A percentile compares a stretch with the other conserved stretches of the same genome.
Conservation (phyloP, 2,888 invertebrate species). For the Oxystoma pomonae region DNA sequence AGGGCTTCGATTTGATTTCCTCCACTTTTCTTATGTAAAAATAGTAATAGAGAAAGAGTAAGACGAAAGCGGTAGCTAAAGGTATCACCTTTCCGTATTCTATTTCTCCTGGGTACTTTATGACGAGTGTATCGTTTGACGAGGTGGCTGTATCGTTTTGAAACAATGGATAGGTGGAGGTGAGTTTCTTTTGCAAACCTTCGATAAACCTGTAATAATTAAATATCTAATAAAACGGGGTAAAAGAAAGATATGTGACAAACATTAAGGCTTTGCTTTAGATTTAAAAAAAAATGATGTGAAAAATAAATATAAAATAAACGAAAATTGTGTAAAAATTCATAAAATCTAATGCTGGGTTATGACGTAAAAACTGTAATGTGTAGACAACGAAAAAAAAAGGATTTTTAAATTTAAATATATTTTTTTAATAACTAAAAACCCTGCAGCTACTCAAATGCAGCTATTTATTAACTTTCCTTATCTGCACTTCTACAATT, state of each 20-base stretch:
- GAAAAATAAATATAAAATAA: not conserved
- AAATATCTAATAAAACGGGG: conserved; percentile 17
- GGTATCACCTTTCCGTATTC: conserved; percentile 83
- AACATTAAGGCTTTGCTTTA: too few relatives aligned
- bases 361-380: too few relatives aligned
- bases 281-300: not conserved
- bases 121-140: conserved; percentile 55
- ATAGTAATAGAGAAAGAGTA: conserved; percentile 89
- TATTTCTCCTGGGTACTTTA: conserved; percentile 88
- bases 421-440: too few relatives aligned
- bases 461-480: too few relatives aligned
- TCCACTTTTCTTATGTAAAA: conserved; percentile 96
- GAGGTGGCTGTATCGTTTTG: conserved; percentile 43
- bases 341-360: too few relatives aligned
- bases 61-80: conserved; percentile 75
- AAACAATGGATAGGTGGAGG: conserved; percentile 68
- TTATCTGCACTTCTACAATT: too few relatives aligned
- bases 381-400: too few relatives aligned
- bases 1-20: conserved; percentile 80
- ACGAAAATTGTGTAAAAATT: not conserved
- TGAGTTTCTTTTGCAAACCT: conserved; percentile 67
- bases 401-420: too few relatives aligned
- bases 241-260: too few relatives aligned
- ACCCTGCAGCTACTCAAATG: too few relatives aligned
- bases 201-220: conserved; percentile 67